Conservation (phyloP, 2,888 invertebrate genomes). For the Holacanthella duospinosa region DNA sequence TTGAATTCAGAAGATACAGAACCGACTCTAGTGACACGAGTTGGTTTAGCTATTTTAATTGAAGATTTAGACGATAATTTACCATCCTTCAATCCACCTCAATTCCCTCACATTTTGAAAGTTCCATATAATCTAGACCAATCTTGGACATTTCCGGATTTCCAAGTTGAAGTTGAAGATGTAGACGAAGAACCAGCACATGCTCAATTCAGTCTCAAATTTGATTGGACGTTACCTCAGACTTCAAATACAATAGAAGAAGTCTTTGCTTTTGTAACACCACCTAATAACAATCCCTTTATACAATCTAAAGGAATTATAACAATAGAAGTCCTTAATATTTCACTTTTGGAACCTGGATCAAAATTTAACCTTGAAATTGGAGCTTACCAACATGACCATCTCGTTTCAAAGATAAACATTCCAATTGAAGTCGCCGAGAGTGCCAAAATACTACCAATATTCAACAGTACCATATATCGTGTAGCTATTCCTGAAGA, state of each 20-base stretch:
- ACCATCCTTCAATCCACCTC: conserved; percentile 43
- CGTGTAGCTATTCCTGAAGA: conserved; percentile 65
- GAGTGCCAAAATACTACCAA: conserved; percentile 35
- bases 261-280: conserved; percentile 33
- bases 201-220: conserved; percentile 28
- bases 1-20: conserved; percentile 30
- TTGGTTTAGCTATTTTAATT: conserved; percentile 58
- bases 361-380: conserved; percentile 33
- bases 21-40: conserved; percentile 31
- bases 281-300: conserved; percentile 25
- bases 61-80: conserved; percentile 67
- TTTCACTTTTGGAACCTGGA: conserved; percentile 31
- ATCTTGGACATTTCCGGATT: conserved; percentile 32
- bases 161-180: conserved; percentile 32
- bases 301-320: conserved; percentile 34
- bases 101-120: conserved; percentile 23
- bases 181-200: conserved; percentile 25
- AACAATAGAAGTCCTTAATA: conserved; percentile 33
- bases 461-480: conserved; percentile 56
- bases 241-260: conserved; percentile 13
- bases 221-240: conserved; percentile 22
- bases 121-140: conserved; percentile 33
- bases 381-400: conserved; percentile 32
- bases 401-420: conserved; percentile 31
- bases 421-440: conserved; percentile 33